phyloP scores from a whole-genome alignment of 2,113 vertebrate genomes.

The Brevimyrus niger region DNA sequence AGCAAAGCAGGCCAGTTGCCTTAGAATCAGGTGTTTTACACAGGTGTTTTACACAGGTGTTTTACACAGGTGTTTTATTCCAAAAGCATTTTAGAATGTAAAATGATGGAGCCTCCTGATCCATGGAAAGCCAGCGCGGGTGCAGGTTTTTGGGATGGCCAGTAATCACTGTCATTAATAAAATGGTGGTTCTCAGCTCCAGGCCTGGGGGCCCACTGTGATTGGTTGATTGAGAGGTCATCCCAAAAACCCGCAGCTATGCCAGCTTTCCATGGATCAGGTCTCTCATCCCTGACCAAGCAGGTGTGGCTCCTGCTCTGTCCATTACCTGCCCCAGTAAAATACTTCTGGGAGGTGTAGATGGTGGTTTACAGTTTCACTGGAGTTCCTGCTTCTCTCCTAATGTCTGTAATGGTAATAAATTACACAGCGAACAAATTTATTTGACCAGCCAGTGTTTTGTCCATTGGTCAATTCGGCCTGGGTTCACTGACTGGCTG shows the following conservation, averaged over 20 bases:
- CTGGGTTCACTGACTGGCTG: neutral
- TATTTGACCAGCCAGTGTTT: neutral
- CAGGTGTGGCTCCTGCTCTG: neutral
- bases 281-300: neutral
- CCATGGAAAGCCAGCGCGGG: too few species aligned
- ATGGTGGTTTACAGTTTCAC: neutral
- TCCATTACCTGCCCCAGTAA: neutral
- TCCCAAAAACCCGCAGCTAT: too few species aligned
- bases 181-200: too few species aligned
- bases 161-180: too few species aligned
- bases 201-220: too few species aligned
- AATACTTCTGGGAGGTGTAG: neutral
- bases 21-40: neutral
- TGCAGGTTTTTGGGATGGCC: too few species aligned
- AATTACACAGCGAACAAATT: neutral
- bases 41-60: too few species aligned
- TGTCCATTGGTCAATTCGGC: neutral
- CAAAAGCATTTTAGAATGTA: neutral
- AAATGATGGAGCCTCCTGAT: neutral
- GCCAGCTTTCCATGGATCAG: too few species aligned
- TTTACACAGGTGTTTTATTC: neutral
- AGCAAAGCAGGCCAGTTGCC: neutral
- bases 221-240: too few species aligned
- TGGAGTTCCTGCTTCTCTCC: neutral
- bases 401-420: neutral